These are phyloP conservation scores for Octomys mimax DNA, from an alignment of 2,797 vertebrate genomes.

Conservation along the genomic window DNA sequence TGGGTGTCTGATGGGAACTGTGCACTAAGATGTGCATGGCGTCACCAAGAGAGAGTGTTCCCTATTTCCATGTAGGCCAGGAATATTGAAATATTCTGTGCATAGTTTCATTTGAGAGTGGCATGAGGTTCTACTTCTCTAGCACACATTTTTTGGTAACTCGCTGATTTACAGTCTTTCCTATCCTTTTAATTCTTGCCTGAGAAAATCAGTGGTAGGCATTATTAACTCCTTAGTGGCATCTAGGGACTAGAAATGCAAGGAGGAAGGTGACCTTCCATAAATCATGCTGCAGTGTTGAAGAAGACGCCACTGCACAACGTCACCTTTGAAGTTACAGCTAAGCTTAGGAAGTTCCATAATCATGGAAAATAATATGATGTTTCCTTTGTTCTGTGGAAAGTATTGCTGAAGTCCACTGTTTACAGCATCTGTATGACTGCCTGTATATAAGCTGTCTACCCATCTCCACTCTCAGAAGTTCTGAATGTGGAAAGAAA, in stretches of 20 bases:
- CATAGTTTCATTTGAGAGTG: slow-evolving; percentile 12
- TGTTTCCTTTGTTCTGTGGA: slow-evolving; percentile 7
- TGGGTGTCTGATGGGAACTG: neutral
- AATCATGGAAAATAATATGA: neutral
- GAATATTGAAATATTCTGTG: neutral
- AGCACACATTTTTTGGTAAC: slow-evolving; percentile 10
- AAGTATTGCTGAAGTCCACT: neutral
- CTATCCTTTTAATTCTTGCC: slow-evolving; percentile 54
- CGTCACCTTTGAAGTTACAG: neutral
- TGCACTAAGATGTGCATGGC: neutral
- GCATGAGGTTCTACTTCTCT: neutral
- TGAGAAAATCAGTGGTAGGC: slow-evolving; percentile 27
- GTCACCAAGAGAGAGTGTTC: neutral
- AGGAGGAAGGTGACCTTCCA: neutral
- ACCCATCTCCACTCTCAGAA: neutral
- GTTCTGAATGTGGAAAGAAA: neutral
- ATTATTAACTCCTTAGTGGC: slow-evolving; percentile 59
- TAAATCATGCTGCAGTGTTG: neutral
- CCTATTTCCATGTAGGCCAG: neutral
- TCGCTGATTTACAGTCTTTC: slow-evolving; percentile 50
- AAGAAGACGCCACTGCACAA: neutral
- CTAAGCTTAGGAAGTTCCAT: neutral
- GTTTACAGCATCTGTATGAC: neutral
- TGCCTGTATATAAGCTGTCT: neutral
- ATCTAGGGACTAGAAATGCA: neutral